phyloP scores from a whole-genome alignment of 2,797 vertebrate species.

The Buphagus erythrorhynchus region DNA sequence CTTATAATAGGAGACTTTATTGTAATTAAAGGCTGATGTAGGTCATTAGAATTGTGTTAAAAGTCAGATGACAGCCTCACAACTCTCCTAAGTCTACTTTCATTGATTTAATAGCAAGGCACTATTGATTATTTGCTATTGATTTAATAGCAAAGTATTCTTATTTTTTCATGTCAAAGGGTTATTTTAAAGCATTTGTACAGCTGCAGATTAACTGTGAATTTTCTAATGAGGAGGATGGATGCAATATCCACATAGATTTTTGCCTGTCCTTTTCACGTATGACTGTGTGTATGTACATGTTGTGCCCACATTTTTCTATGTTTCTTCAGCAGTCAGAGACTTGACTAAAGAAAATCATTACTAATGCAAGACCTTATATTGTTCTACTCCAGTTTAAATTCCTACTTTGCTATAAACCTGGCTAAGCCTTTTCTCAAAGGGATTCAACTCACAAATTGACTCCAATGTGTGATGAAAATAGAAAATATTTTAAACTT shows the following conservation, averaged over 20 bases:
- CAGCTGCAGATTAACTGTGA: conserved; percentile 36
- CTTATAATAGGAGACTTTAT: conserved; percentile 23
- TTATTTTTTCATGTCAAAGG: neutral
- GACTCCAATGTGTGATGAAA: neutral
- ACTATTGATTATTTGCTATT: conserved; percentile 41
- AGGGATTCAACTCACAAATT: neutral
- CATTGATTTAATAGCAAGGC: conserved; percentile 46
- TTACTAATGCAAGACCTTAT: neutral
- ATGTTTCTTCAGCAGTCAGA: neutral
- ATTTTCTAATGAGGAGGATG: conserved; percentile 14
- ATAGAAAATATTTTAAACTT: conserved; percentile 8
- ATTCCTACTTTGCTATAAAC: neutral
- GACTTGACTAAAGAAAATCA: conserved; percentile 6
- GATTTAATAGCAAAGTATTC: conserved; percentile 31
- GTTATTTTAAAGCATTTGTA: conserved; percentile 8
- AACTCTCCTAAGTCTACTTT: conserved; percentile 57
- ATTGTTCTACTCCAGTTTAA: neutral
- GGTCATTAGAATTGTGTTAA: conserved; percentile 65
- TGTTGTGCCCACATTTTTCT: neutral
- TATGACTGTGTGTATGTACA: neutral
- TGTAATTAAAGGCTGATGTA: conserved; percentile 63
- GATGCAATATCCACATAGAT: neutral
- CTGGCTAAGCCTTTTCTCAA: neutral
- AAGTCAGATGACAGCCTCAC: conserved; percentile 45
- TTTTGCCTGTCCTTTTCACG: neutral